Evolutionary conservation across 2,888 invertebrate species (phyloP), one percentile per base, ranked within the genome.

Genomic region (Diogma glabrata): DNA sequence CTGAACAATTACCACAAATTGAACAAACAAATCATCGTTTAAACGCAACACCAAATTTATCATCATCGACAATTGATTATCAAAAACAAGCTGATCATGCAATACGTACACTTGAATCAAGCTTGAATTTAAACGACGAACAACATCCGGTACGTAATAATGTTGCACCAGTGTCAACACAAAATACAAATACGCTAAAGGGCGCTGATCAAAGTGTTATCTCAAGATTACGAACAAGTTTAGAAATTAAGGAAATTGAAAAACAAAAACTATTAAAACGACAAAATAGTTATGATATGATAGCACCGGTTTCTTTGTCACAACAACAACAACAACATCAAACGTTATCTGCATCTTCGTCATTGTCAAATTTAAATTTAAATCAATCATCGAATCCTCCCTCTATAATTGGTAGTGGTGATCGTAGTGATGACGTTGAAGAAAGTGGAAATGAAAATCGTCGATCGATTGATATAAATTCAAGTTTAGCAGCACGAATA

Each of bases 151-250:
- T 40, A 9, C 19, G 22, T 20, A 40, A 40, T 40, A 9, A 40
- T 40, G 6, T 19, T 2, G 38, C 40, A 10, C 40, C 19, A n/a
- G 10, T 40, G 19, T 20, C 19, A 10, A 20, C 19, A n/a, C 10
- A 19, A 5, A 40, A 19, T 40, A 40, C 19, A 20, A 10, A 19
- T 12, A 20, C 12, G 20, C 40, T 40, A 10, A 45, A 23, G 14
- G 79, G 79, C 28, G 80, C 79, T n/a, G 79, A 84, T 62, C 82
- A 83, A 63, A 73, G 78, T 55, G 82, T 84, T n/a, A 68, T 84
- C 54, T 82, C 79, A 61, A 75, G 85, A 60, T 67, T 86, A 50
- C 72, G 84, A 60, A 82, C 79, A 59, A 85, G 81, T 64, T 71
- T 86, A 59, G 84, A 85, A 69, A 79, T 77, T 47, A 82, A 78